These are phyloP conservation scores for Turnix velox DNA, from an alignment of 2,113 vertebrate genomes.

Conservation along the genomic window DNA sequence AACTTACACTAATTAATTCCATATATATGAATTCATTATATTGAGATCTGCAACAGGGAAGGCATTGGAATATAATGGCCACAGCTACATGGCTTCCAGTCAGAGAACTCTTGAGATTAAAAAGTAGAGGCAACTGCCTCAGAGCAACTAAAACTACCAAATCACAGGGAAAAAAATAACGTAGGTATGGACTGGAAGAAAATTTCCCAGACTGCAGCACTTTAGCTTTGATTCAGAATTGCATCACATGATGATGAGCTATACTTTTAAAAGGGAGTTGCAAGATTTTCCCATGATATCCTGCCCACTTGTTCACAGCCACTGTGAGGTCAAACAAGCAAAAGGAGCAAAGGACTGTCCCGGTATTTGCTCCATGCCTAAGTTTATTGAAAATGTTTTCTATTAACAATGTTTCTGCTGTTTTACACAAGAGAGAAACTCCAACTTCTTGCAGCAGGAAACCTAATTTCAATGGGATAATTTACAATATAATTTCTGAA, in stretches of 20 bases:
- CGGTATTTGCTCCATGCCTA: neutral
- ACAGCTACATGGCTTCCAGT: neutral
- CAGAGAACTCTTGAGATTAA: neutral
- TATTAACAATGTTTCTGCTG: neutral
- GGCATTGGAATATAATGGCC: neutral
- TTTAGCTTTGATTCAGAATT: neutral
- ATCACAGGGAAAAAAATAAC: neutral
- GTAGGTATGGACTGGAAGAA: neutral
- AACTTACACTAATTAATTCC: neutral
- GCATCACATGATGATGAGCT: neutral
- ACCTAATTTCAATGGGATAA: neutral
- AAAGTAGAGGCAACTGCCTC: neutral
- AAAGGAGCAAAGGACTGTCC: neutral
- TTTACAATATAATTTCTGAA: neutral
- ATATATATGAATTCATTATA: neutral
- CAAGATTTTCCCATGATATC: neutral
- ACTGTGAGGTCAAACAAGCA: neutral
- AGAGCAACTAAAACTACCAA: neutral
- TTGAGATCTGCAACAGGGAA: neutral
- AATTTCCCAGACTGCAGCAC: neutral
- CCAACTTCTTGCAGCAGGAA: neutral
- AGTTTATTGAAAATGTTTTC: neutral
- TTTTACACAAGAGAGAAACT: neutral
- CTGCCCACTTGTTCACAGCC: neutral
- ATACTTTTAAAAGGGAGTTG: neutral